Base-by-base conservation (phyloP, 2,888 invertebrate species). In the Corythucha ciliata region DNA sequence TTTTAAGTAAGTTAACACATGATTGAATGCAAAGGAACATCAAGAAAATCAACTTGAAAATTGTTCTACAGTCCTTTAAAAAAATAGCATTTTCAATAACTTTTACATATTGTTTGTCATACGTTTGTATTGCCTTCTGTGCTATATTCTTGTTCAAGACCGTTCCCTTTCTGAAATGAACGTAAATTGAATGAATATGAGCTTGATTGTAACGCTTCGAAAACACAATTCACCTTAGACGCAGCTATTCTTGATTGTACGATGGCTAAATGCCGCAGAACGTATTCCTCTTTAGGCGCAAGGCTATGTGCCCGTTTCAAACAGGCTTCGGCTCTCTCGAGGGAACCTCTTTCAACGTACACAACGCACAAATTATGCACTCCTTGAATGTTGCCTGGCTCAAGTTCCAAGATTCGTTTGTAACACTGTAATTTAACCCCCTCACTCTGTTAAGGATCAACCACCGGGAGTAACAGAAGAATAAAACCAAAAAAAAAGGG, bases 331-430 rank as follows among this genome's bases (percentile, higher is more conserved):
- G 94, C 96, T 48, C 79, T 73, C n/a, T 79, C 74, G 24, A 96
- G 73, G 62, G 85, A 81, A 8, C 92, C 92, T 29, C 88, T 77
- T 68, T 96, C 94, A 5, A 96, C 93, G 61, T 86, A 86, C 1
- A 96, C 93, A 6, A 96, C 96, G 70, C 96, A 96, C 21, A 96
- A 74, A 70, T 96, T 96, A 73, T 96, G 96, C 36, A 89, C 74
- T 0, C 92, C 94, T 71, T 94, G 94, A 56, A 91, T 86, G 68
- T 94, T 92, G 60, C 81, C 80, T 0, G 93, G 84, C 62, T 96
- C 93, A 57, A 88, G 69, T 61, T 83, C 81, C 12, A 94, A 70
- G 60, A 96, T 93, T 57, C 82, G 79, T 48, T 81, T 80, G 71
- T 96, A 96, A 66, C 93, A 93, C 83, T 89, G 74, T 4, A 44